phyloP scores from a whole-genome alignment of 2,888 invertebrate genomes.

The Drosophila suboccidentalis region DNA sequence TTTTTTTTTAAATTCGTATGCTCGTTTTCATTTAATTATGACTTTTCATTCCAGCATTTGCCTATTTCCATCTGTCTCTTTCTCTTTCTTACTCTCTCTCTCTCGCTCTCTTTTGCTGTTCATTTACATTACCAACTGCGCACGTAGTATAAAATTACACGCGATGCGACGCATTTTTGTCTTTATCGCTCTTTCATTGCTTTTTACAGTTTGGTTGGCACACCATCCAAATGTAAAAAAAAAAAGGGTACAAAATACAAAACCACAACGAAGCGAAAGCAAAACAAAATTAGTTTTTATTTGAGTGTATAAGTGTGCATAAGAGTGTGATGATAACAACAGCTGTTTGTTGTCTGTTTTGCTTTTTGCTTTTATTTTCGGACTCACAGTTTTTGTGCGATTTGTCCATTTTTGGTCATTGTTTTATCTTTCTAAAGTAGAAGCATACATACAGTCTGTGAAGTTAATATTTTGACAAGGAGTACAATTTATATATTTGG shows the following conservation, averaged over 20 bases:
- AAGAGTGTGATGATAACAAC: conserved; percentile 43
- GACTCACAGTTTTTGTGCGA: conserved; percentile 18
- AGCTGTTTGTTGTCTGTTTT: conserved; percentile 53
- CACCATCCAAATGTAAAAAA: conserved; percentile 22
- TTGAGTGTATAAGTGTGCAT: background rate
- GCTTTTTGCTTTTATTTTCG: conserved; percentile 35
- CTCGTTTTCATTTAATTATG: conserved; percentile 52
- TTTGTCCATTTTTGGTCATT: conserved; percentile 57
- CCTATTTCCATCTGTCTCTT: no score
- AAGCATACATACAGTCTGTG: conserved; percentile 2
- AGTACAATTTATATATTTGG: no score
- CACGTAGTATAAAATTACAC: conserved; percentile 60
- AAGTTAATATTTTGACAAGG: no score
- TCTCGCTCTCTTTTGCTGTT: conserved; percentile 27
- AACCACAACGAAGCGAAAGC: conserved; percentile 44
- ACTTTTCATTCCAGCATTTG: conserved; percentile 35
- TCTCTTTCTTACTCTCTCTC: conserved; percentile 1
- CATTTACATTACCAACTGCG: conserved; percentile 74
- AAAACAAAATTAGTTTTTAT: conserved; percentile 41
- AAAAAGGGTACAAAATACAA: conserved; percentile 29
- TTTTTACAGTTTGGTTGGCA: conserved; percentile 35
- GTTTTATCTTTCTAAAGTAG: conserved; percentile 22
- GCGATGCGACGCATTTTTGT: conserved; percentile 19
- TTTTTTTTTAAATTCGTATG: conserved; percentile 27
- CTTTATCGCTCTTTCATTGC: conserved; percentile 22